Percentiles rank a stretch among this genome's conserved stretches.
Evolutionary conservation across 1,140 invertebrate genomes (phyloP).

Genomic region (Eueides isabella): DNA sequence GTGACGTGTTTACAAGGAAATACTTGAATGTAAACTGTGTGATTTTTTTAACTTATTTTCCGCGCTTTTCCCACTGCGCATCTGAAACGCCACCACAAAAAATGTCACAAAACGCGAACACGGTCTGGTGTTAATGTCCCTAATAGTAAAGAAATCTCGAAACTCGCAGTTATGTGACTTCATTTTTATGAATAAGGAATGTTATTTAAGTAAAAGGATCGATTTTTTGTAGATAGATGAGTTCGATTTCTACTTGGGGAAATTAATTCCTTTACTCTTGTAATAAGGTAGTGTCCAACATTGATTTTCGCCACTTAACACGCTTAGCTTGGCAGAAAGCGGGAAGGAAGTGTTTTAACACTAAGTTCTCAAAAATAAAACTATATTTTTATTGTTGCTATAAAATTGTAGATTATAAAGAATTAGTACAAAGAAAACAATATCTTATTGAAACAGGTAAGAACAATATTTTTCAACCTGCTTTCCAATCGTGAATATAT

Average conservation of each 20-base stretch:
- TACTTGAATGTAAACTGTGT: conserved; percentile 61
- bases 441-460: too few species aligned
- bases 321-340: too few species aligned
- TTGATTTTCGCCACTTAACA: too few species aligned
- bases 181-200: background rate
- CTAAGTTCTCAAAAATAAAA: too few species aligned
- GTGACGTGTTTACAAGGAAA: conserved; percentile 56
- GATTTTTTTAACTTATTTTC: conserved; percentile 74
- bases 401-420: too few species aligned
- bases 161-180: conserved; percentile 8
- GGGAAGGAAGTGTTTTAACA: too few species aligned
- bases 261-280: too few species aligned
- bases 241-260: too few species aligned
- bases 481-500: background rate
- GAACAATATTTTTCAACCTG: background rate
- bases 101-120: conserved; percentile 48
- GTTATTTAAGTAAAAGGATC: background rate
- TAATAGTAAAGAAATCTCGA: conserved; percentile 37
- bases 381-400: too few species aligned
- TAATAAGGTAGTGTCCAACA: too few species aligned
- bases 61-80: conserved; percentile 53
- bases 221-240: too few species aligned
- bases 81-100: conserved; percentile 51
- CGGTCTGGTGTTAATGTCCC: conserved; percentile 40
- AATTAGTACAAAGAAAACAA: too few species aligned